These are phyloP conservation scores for Drosophila kepulauana DNA, from an alignment of 1,140 invertebrate genomes.

Conservation along the genomic window DNA sequence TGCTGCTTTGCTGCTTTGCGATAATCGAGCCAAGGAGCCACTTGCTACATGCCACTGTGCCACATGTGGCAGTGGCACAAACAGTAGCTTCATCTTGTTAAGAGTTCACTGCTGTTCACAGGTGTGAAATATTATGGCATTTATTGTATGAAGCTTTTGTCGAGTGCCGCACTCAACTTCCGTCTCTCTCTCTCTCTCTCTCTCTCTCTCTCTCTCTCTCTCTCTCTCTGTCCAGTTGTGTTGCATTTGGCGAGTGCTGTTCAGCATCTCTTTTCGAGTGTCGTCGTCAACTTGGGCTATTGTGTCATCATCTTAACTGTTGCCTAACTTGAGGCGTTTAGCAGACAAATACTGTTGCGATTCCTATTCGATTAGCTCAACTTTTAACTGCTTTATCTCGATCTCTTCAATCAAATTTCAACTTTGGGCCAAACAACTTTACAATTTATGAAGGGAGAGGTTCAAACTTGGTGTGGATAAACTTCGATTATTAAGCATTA, in stretches of 20 bases:
- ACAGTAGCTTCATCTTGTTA: neutral
- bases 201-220: neutral
- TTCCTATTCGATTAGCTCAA: slow-evolving; percentile 10
- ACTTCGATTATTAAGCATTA: no score
- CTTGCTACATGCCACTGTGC: slow-evolving; percentile 17
- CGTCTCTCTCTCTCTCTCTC: neutral
- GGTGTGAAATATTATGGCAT: slow-evolving; percentile 52
- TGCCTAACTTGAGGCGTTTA: slow-evolving; percentile 40
- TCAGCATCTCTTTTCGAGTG: slow-evolving; percentile 5
- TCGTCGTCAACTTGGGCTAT: neutral
- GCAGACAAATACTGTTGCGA: neutral
- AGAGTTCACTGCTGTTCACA: neutral
- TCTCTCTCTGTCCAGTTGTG: slow-evolving; percentile 15
- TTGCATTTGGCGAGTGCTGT: neutral
- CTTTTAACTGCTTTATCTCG: slow-evolving; percentile 9
- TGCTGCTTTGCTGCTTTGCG: slow-evolving; percentile 12
- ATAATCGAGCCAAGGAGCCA: slow-evolving; percentile 46
- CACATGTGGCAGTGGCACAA: neutral
- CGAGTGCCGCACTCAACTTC: slow-evolving; percentile 40
- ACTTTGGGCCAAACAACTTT: neutral
- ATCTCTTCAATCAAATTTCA: neutral
- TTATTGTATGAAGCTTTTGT: slow-evolving; percentile 34
- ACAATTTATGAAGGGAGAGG: no score
- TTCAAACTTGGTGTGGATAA: no score
- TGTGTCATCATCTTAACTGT: slow-evolving; percentile 40